phyloP scores from a whole-genome alignment of 2,113 vertebrate genomes.

The Bos indicus region DNA sequence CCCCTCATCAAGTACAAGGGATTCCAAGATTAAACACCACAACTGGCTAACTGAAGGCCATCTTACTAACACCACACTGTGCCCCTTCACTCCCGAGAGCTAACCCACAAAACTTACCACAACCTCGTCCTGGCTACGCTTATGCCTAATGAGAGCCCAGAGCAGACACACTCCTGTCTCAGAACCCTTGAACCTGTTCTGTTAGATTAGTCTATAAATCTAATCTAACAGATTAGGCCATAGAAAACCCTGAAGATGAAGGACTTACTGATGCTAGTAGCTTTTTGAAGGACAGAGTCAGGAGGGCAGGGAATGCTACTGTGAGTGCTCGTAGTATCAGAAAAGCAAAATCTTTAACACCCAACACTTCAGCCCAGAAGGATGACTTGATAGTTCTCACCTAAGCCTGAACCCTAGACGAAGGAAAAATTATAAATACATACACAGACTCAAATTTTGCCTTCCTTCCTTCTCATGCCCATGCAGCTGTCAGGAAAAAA shows the following conservation, averaged over 20 bases:
- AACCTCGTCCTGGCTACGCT: background rate
- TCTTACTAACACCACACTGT: background rate
- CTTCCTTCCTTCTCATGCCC: background rate
- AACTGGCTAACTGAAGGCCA: background rate
- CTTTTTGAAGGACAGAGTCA: background rate
- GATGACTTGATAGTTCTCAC: background rate
- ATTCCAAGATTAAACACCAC: background rate
- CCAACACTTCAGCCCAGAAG: background rate
- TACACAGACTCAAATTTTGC: background rate
- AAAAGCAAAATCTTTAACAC: background rate
- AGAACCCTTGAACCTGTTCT: background rate
- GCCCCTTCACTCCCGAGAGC: background rate
- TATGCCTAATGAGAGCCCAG: background rate
- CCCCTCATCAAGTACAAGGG: background rate
- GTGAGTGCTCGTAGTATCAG: background rate
- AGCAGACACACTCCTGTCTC: background rate
- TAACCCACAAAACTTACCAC: background rate
- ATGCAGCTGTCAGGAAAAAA: background rate
- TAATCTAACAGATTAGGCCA: background rate
- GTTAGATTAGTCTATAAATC: background rate
- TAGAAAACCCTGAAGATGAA: background rate
- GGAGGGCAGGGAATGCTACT: background rate
- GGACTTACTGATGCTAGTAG: background rate
- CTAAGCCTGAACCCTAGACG: background rate
- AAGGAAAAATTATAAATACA: background rate